Percentiles rank a stretch among this genome's conserved stretches.
Evolutionary conservation across 1,140 invertebrate genomes (phyloP).

Genomic region (Philaenus spumarius): DNA sequence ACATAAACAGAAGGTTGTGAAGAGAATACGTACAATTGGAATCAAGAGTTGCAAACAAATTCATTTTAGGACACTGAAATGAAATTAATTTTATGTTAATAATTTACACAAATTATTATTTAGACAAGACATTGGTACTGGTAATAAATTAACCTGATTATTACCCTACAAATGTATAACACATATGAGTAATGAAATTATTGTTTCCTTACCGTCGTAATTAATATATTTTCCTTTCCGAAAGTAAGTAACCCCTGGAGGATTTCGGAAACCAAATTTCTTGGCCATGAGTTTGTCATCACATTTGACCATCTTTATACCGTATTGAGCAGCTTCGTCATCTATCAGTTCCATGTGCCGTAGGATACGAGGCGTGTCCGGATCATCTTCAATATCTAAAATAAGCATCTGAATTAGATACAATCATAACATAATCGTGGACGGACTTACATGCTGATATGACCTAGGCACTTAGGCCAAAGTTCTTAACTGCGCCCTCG

Average conservation of each 20-base stretch:
- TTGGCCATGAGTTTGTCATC: conserved; percentile 87
- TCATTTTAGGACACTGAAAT: background rate
- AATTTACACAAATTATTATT: no score
- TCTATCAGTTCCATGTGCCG: conserved; percentile 85
- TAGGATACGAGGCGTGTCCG: conserved; percentile 65
- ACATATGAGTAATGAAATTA: no score
- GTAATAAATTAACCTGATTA: no score
- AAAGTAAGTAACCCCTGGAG: conserved; percentile 86
- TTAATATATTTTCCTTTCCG: conserved; percentile 84
- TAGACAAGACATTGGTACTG: no score
- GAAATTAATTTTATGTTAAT: background rate
- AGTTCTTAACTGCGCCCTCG: no score
- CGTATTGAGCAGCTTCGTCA: conserved; percentile 85
- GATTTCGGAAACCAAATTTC: conserved; percentile 84
- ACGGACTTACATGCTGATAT: no score
- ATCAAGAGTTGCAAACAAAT: no score
- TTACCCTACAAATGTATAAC: no score
- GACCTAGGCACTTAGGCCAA: no score
- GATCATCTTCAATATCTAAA: conserved; percentile 76
- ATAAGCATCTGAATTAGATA: conserved; percentile 18
- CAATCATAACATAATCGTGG: no score
- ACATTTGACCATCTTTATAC: conserved; percentile 87
- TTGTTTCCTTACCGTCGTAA: conserved; percentile 69
- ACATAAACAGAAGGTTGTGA: no score
- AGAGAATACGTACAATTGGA: no score